These are phyloP conservation scores for Rhyacophila brunnea DNA, from an alignment of 1,140 invertebrate genomes.

Conservation along the genomic window DNA sequence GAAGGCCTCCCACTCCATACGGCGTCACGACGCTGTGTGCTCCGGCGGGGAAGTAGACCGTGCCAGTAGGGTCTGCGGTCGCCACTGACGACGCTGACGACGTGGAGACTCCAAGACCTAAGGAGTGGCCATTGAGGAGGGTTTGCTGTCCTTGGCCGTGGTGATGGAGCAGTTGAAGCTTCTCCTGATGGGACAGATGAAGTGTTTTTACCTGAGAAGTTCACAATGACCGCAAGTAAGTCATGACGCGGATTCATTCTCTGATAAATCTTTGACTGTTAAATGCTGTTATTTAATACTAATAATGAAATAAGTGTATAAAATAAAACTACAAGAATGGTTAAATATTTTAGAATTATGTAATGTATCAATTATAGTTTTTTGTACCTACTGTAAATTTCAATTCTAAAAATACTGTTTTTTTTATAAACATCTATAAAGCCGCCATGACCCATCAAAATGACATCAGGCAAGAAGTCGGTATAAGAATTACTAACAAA, in stretches of 20 bases:
- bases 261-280: not conserved
- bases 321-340: too few species aligned
- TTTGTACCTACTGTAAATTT: too few species aligned
- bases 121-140: constrained; percentile 46
- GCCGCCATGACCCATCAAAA: too few species aligned
- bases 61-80: constrained; percentile 33
- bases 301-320: too few species aligned
- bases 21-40: constrained; percentile 32
- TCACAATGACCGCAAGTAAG: not conserved
- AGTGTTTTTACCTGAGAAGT: constrained; percentile 9
- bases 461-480: too few species aligned
- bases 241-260: not conserved
- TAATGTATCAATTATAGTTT: too few species aligned
- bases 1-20: constrained; percentile 42
- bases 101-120: constrained; percentile 24
- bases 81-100: constrained; percentile 44
- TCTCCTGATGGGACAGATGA: constrained; percentile 41
- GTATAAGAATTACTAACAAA: too few species aligned
- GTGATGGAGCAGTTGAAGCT: constrained; percentile 52
- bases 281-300: too few species aligned
- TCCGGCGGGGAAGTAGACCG: constrained; percentile 7
- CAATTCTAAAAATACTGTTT: too few species aligned
- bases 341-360: too few species aligned
- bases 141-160: constrained; percentile 56
- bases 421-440: too few species aligned